Base-by-base conservation (phyloP, 1,140 invertebrate genomes). In the Venturia canescens region DNA sequence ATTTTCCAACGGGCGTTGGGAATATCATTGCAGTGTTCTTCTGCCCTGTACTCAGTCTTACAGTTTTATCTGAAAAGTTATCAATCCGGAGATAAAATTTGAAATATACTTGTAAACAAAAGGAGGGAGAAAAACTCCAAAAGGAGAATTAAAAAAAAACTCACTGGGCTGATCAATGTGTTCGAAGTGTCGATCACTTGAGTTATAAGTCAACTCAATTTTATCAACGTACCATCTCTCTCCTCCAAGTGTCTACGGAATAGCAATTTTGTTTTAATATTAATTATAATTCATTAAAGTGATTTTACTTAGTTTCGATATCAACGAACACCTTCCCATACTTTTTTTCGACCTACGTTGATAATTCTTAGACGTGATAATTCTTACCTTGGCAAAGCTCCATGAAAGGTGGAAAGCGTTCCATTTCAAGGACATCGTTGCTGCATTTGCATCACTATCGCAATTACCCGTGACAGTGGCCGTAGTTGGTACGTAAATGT, bases 1-100 rank as follows among this genome's bases (percentile, higher is more conserved):
- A 97, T 86, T 97, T 96, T 6, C 97, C 96, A 18, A 97, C 96
- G 0, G 96, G 96, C 0, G 97, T 98, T 1, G 96, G 95, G 84
- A 97, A 97, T 60, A 97, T 88, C 87, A 95, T 94, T 1, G 94
- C 91, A 21, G 92, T 92, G 78, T 94, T 93, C 79, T 92, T 91
- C 9, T 92, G 87, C 0, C 92, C 93, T 1, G 94, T 94, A 1
- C 92, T 94, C 50, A 96, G 85, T 72, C 93, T 93, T 6, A 93
- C 87, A 0, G 91, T 91, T 81, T 91, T 91, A 34, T 91, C 93
- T 93, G 78, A 11, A 89, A 88, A 79, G 66, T 21, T 38, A 11
- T 26, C 16, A 44, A 70, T 21, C 48, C 29, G 18, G 29, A 80
- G 38, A 60, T 4, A 21, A 21, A 60, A 60, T 16, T 16, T 23